Evolutionary conservation across 23 tunicate species (phyloP).

Genomic region (Halocynthia roretzi): DNA sequence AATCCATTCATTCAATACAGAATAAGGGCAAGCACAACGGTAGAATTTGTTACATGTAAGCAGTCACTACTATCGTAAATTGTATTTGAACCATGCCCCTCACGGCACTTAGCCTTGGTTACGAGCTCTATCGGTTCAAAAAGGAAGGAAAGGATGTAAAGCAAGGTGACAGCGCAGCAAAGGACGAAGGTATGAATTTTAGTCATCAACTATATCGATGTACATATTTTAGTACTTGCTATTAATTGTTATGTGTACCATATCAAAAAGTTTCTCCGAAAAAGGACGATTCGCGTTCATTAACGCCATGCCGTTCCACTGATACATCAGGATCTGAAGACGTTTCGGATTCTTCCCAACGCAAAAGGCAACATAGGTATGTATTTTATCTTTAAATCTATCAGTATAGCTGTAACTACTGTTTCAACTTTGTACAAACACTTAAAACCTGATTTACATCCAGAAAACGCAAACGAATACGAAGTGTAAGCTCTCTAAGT

Average conservation of each 20-base stretch:
- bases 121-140: slow-evolving; percentile 3
- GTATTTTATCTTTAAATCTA: background rate
- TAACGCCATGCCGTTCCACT: background rate
- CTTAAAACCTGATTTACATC: background rate
- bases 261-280: background rate
- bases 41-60: too few species aligned
- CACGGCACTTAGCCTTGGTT: slow-evolving; percentile 15
- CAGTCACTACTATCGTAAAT: too few species aligned
- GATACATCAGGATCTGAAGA: background rate
- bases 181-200: too few species aligned
- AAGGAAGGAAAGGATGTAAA: background rate
- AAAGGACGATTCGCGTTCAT: too few species aligned
- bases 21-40: too few species aligned
- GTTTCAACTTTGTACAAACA: background rate
- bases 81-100: slow-evolving; percentile 3
- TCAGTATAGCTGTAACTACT: background rate
- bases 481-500: background rate
- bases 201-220: too few species aligned
- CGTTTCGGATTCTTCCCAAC: background rate
- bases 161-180: background rate
- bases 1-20: too few species aligned
- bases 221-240: too few species aligned
- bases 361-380: background rate
- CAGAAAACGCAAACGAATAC: background rate
- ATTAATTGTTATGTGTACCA: background rate